Evolutionary conservation across 1,140 invertebrate genomes (phyloP), one percentile per base, ranked within the genome.

Genomic region (Drosophila arawakana): DNA sequence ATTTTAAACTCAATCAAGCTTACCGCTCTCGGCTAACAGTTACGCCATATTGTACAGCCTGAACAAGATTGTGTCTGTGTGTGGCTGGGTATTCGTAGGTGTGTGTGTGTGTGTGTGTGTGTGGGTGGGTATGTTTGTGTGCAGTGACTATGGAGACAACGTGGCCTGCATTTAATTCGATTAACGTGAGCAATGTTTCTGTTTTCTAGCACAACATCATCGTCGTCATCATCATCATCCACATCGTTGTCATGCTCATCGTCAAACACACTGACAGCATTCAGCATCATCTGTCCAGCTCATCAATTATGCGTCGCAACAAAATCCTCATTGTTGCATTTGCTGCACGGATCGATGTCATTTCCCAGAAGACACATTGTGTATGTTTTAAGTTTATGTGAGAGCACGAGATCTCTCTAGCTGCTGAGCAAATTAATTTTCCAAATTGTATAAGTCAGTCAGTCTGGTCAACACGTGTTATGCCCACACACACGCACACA

Each of bases 1-100:
- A 89, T 88, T 88, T 89, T 83, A 57, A 88, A 89, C 84, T 83
- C 84, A 89, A 89, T 88, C 83, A 88, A 83, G 83, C 84, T 69
- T 89, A 69, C 61, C 67, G 50, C 74, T 71, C 39, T 49, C 41
- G 44, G 63, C 62, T 78, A 77, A 88, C 76, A 41, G 68, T 67
- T 69, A 78, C 63, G 79, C 74, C 79, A 81, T 71, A 71, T 71
- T 75, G 67, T 75, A 41, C 39, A 60, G 44, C 25, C 37, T 69
- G 18, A 47, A 13, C 65, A 39, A n/a, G 10, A 54, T n/a, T 11
- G 13, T 57, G 15, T 41, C 35, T 39, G 8, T 46, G 35, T 59
- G 10, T 65, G n/a, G n/a, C n/a, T n/a, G n/a, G n/a, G n/a, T n/a
- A n/a, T 8, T n/a, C n/a, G n/a, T n/a, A n/a, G n/a, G n/a, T 39